Base-by-base conservation (phyloP, 2,888 invertebrate genomes). In the Carpatolechia fugitivella region DNA sequence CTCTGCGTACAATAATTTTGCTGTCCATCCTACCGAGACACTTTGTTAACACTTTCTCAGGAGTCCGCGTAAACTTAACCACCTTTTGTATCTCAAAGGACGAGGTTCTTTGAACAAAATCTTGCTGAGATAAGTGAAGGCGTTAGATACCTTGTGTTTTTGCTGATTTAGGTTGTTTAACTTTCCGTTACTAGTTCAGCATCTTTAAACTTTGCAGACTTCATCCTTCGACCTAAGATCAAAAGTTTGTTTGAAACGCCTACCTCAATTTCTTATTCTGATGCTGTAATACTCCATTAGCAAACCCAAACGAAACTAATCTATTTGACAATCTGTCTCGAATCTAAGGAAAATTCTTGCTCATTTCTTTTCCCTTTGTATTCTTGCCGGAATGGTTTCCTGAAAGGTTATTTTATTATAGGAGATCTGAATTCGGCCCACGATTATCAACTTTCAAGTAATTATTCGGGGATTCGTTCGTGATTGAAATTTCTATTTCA, bases 371-470 rank as follows among this genome's bases (percentile, higher is more conserved):
- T 49, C 49, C 49, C 52, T 35, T 60, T 55, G 53, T 38, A 52
- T 46, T 52, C 44, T 53, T 58, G 41, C 18, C 31, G 31, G 41
- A 41, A 31, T 41, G 13, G 18, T 31, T 41, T 52, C 33, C 38
- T 50, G 16, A 29, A 38, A 24, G 38, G 50, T 36, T 60, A 61
- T 64, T 64, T 64, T 61, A 63, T 61, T 60, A 60, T 59, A 20
- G 38, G 54, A 57, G 60, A 61, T 64, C 61, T 57, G 58, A 61
- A 64, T 65, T 65, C 64, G 31, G 55, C 44, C 47, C 52, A 58
- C 60, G 57, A 56, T 52, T 51, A 44, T 33, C 52, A 56, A 55
- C 54, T 61, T 57, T 33, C 54, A n/a, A 41, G 48, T 54, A 54
- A 49, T 59, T 54, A 57, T 56, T 56, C 38, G 53, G 35, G 31